A percentile compares a stretch with the other conserved stretches of the same genome.
These are phyloP conservation scores for Ictidomys tridecemlineatus DNA, from an alignment of 2,113 vertebrate genomes.

Conservation along the genomic window DNA sequence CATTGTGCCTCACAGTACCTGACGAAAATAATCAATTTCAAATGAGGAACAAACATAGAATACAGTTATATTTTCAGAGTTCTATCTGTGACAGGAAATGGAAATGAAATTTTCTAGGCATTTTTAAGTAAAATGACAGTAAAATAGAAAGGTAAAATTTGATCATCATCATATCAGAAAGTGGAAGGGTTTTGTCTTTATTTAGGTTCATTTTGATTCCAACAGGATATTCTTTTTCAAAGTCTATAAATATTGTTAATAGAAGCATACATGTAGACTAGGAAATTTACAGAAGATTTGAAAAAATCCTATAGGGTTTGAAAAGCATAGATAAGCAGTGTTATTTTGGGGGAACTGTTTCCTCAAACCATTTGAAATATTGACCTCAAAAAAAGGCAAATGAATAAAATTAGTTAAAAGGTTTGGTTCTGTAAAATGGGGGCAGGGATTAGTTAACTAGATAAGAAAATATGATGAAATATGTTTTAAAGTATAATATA, in stretches of 20 bases:
- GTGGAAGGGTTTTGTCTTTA: neutral
- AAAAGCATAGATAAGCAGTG: neutral
- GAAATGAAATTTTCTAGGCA: neutral
- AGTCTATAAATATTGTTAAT: constrained; percentile 47
- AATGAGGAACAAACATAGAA: neutral
- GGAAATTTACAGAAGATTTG: neutral
- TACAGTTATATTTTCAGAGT: neutral
- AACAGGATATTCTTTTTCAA: neutral
- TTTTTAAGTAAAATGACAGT: neutral
- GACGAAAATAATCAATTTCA: constrained; percentile 44
- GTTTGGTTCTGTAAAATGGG: neutral
- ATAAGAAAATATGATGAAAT: neutral
- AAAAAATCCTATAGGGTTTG: neutral
- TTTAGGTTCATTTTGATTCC: constrained; percentile 29
- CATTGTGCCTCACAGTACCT: no score
- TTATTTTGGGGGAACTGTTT: neutral
- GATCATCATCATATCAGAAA: neutral
- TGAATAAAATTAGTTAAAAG: neutral
- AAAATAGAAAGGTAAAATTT: constrained; percentile 1
- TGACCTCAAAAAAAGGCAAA: neutral
- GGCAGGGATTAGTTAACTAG: neutral
- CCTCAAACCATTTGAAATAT: neutral
- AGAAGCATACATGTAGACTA: neutral
- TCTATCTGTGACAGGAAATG: neutral
- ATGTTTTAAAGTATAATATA: neutral